phyloP scores from a whole-genome alignment of 2,113 vertebrate genomes.

The Romanogobio albipinnatus region DNA sequence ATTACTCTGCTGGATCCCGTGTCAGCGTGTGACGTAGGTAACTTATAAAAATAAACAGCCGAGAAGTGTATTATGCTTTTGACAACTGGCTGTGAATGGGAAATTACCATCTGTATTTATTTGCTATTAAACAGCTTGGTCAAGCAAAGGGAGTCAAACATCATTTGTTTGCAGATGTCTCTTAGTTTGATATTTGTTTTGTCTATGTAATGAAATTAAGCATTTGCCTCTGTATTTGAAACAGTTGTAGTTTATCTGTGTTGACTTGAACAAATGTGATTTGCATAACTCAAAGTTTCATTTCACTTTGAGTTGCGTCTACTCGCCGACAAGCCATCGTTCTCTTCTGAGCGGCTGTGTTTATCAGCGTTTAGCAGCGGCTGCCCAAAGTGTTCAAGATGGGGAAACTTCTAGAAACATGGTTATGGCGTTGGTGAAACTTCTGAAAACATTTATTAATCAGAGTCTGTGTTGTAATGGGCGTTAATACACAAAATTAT shows the following conservation, averaged over 20 bases:
- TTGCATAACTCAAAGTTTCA: not conserved
- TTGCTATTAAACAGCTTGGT: not conserved
- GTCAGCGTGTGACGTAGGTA: not conserved
- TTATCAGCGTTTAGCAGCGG: constrained; percentile 20
- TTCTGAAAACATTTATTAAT: constrained; percentile 53
- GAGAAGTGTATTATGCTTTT: not conserved
- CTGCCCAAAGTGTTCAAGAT: constrained; percentile 19
- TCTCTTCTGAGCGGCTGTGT: not conserved
- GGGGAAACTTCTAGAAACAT: constrained; percentile 34
- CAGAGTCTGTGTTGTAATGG: constrained; percentile 39
- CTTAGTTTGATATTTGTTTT: not conserved
- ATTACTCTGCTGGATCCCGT: constrained; percentile 29
- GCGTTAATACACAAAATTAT: constrained; percentile 26
- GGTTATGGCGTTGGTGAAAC: constrained; percentile 38
- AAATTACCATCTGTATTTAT: constrained; percentile 14
- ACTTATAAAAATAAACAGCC: not conserved
- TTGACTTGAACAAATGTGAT: not conserved
- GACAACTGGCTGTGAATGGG: not conserved
- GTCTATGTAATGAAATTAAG: not conserved
- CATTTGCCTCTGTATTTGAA: not conserved
- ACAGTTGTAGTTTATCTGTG: not conserved
- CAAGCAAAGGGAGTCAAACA: not conserved
- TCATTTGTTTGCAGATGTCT: not conserved
- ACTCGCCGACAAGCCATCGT: not conserved
- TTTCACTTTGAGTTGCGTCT: not conserved